Evolutionary conservation across 1,140 invertebrate species (phyloP).

Genomic region (Philopotamus ludificatus): DNA sequence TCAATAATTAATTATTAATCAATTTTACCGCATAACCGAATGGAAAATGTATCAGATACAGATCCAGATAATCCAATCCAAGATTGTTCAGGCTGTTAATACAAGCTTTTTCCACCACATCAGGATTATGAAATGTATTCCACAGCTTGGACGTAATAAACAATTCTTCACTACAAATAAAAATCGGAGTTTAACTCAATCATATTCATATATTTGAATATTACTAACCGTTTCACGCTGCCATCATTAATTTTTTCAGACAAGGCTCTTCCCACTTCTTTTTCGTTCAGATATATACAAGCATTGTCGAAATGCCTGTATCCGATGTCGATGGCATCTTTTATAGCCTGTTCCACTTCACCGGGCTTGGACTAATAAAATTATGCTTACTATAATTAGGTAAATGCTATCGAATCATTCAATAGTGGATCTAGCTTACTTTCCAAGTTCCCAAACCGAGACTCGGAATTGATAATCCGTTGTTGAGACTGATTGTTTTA

Average conservation of each 20-base stretch:
- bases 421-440: constrained; percentile 47
- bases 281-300: constrained; percentile 78
- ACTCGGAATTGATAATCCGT: constrained; percentile 61
- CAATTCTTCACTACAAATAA: constrained; percentile 63
- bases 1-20: no score
- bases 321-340: constrained; percentile 75
- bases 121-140: constrained; percentile 67
- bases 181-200: background rate
- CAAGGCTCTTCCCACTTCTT: constrained; percentile 75
- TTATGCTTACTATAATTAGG: background rate
- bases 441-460: constrained; percentile 75
- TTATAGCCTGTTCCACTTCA: constrained; percentile 68
- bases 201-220: constrained; percentile 11
- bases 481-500: constrained; percentile 59
- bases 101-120: constrained; percentile 60
- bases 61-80: constrained; percentile 70
- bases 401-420: background rate
- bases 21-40: constrained; percentile 28
- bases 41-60: constrained; percentile 81
- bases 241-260: constrained; percentile 69
- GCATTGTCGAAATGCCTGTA: constrained; percentile 90
- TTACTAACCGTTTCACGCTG: constrained; percentile 59
- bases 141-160: constrained; percentile 75
- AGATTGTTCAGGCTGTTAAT: constrained; percentile 64
- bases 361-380: constrained; percentile 63